Percentiles rank a stretch among this genome's conserved stretches.
Evolutionary conservation across 2,113 vertebrate genomes (phyloP).

Genomic region (Gopherus flavomarginatus): DNA sequence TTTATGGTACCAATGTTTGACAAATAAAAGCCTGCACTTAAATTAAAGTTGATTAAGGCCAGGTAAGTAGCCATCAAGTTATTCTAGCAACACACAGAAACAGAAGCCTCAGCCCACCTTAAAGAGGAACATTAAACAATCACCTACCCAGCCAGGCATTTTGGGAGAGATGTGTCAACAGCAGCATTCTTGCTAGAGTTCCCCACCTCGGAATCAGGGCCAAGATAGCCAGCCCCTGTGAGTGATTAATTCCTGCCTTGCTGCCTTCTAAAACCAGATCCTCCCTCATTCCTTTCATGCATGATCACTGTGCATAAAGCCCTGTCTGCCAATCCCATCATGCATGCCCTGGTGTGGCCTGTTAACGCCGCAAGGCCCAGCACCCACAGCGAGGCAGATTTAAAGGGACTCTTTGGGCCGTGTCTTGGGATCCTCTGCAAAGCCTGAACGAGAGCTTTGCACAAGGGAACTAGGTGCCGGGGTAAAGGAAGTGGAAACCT

Average conservation of each 20-base stretch:
- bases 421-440: neutral
- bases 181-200: neutral
- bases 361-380: neutral
- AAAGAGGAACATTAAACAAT: neutral
- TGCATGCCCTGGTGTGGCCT: too few species aligned
- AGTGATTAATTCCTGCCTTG: neutral
- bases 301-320: neutral
- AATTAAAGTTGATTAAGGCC: neutral
- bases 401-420: neutral
- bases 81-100: neutral
- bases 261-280: neutral
- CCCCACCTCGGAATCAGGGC: neutral
- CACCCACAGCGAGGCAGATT: neutral
- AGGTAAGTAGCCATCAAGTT: neutral
- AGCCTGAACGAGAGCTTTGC: neutral
- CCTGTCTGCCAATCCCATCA: neutral
- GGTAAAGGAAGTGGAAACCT: neutral
- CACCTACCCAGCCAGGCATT: neutral
- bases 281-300: neutral
- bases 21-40: neutral
- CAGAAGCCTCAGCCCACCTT: neutral
- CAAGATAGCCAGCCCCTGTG: neutral
- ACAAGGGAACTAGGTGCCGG: neutral
- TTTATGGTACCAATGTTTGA: neutral
- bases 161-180: neutral